Evolutionary conservation across 2,888 invertebrate genomes (phyloP).

Genomic region (Pristionchus entomophagus): DNA sequence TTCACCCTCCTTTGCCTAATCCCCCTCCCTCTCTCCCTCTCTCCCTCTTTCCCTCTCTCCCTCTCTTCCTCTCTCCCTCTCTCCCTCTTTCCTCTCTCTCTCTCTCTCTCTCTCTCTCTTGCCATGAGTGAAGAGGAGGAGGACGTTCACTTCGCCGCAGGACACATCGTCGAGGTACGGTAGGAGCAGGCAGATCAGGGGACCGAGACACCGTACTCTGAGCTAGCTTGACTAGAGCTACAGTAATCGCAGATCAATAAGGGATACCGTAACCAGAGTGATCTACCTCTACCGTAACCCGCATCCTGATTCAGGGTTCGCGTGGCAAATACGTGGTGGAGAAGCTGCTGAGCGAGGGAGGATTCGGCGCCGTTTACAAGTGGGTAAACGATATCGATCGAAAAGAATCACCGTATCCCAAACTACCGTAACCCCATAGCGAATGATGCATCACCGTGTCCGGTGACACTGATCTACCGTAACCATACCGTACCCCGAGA

Average conservation of each 20-base stretch:
- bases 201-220: too few relatives aligned
- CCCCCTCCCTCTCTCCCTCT: neutral
- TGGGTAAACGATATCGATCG: too few relatives aligned
- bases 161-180: neutral
- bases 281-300: neutral
- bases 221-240: too few relatives aligned
- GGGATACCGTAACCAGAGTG: too few relatives aligned
- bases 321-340: conserved; percentile 58
- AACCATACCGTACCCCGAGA: too few relatives aligned
- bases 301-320: conserved; percentile 50
- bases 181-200: too few relatives aligned
- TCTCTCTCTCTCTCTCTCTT: neutral
- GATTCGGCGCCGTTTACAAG: conserved; percentile 66
- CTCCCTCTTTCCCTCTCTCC: neutral
- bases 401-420: too few relatives aligned
- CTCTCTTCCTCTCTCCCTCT: neutral
- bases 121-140: conserved; percentile 54
- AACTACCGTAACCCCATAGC: too few relatives aligned
- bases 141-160: conserved; percentile 52
- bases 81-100: neutral
- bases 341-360: conserved; percentile 66
- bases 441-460: too few relatives aligned
- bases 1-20: too few relatives aligned
- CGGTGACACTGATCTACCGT: too few relatives aligned
- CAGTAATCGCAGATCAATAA: too few relatives aligned